Conservation (phyloP, 2,888 invertebrate genomes). For the Sipha maydis region DNA sequence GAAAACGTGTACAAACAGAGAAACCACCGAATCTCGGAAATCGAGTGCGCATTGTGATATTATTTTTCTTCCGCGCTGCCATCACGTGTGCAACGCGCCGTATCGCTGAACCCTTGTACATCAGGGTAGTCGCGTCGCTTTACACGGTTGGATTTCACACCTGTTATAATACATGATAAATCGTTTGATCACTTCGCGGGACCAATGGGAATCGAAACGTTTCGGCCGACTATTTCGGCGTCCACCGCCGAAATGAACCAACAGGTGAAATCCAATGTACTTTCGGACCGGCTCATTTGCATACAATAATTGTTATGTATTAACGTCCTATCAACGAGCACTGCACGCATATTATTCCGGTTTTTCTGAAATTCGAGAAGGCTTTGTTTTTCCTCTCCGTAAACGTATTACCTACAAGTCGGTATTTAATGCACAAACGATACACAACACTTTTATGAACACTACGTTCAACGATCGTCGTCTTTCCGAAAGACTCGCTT, state of each 20-base stretch:
- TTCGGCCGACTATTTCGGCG: not conserved
- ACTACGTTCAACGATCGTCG: not conserved
- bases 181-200: not conserved
- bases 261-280: constrained; percentile 30
- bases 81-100: not conserved
- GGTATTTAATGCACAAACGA: too few relatives aligned
- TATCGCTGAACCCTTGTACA: not conserved
- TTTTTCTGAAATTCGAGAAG: not conserved
- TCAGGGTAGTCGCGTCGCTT: not conserved
- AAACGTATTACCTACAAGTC: too few relatives aligned
- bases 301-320: too few relatives aligned
- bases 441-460: too few relatives aligned
- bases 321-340: not conserved
- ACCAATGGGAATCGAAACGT: not conserved
- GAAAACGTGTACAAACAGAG: constrained; percentile 47
- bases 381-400: not conserved
- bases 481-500: not conserved
- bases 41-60: too few relatives aligned
- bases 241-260: not conserved
- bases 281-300: not conserved
- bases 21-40: not conserved
- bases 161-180: not conserved
- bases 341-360: not conserved
- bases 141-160: not conserved
- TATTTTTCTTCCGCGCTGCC: not conserved